Evolutionary conservation across 1,140 invertebrate species (phyloP).

Genomic region (Papilio glaucus): DNA sequence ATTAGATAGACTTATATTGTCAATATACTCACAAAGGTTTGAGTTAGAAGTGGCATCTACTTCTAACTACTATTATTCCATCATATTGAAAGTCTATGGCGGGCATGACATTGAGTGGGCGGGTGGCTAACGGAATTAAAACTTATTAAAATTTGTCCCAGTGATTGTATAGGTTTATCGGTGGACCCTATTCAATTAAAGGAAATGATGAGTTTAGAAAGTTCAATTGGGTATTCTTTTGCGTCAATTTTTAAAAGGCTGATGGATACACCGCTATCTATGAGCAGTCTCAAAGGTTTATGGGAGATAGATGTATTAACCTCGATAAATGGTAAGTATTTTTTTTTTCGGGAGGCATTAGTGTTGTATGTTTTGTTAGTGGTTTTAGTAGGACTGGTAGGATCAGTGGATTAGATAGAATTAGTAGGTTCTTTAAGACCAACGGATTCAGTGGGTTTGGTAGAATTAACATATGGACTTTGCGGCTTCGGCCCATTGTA

Average conservation of each 20-base stretch:
- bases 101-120: slow-evolving; percentile 34
- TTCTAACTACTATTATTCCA: slow-evolving; percentile 44
- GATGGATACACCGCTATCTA: slow-evolving; percentile 42
- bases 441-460: slow-evolving; percentile 6
- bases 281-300: slow-evolving; percentile 37
- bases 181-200: slow-evolving; percentile 5
- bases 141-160: slow-evolving; percentile 5
- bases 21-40: too few species aligned
- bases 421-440: neutral
- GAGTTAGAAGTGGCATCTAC: too few species aligned
- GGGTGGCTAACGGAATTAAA: slow-evolving; percentile 13
- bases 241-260: slow-evolving; percentile 37
- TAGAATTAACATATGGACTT: slow-evolving; percentile 5
- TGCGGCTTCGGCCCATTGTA: too few species aligned
- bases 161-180: slow-evolving; percentile 20
- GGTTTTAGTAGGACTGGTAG: neutral
- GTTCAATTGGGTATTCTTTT: slow-evolving; percentile 21
- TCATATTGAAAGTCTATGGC: slow-evolving; percentile 42
- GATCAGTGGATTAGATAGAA: neutral
- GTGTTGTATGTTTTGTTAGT: neutral
- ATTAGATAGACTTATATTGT: too few species aligned
- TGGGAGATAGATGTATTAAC: slow-evolving; percentile 1
- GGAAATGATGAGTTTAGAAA: slow-evolving; percentile 2
- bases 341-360: neutral
- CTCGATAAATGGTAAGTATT: neutral